Base-by-base conservation (phyloP, 2,797 vertebrate genomes). In the Sebastes kiyomatsui region DNA sequence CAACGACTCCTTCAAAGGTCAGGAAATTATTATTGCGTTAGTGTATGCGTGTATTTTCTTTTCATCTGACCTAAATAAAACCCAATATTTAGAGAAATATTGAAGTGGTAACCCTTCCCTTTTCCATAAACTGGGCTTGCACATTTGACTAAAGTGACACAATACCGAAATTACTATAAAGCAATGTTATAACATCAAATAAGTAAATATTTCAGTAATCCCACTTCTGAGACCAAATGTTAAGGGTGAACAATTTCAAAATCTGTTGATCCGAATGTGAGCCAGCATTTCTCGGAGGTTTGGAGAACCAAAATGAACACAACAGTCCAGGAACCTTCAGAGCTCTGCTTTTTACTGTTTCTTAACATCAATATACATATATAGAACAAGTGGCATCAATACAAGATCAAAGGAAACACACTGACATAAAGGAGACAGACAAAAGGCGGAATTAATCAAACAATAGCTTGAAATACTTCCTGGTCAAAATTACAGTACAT, bases 1-100 rank as follows among this genome's bases (percentile, higher is more conserved):
- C 59, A 90, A 82, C 72, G 67, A 27, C 67, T 76, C 85, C n/a
- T 87, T 79, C 28, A 90, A 59, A 92, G 95, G 94, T 95, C 71
- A 75, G 81, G 23, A 61, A 30, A 66, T 2, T 28, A 56, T 23
- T 42, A 7, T 10, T 7, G 3, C 12, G 5, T 62, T 20, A 5
- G 7, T 23, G 6, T n/a, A 9, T 23, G 14, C 46, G 9, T 62
- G 16, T 33, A 4, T 46, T 46, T 46, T 46, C 42, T 46, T 46
- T 46, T 46, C 42, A 18, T 46, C 13, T 23, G 60, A n/a, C 20
- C 16, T 46, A 46, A 18, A 46, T 46, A 46, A 46, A 46, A 46
- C 42, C 42, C 16, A 46, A 46, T 46, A 46, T 46, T 0, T 46
- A 18, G 35, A 27, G 25, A 18, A 16, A 27, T 35, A 35, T 8